Conservation (phyloP, 2,797 vertebrate genomes). For the Takifugu rubripes region DNA sequence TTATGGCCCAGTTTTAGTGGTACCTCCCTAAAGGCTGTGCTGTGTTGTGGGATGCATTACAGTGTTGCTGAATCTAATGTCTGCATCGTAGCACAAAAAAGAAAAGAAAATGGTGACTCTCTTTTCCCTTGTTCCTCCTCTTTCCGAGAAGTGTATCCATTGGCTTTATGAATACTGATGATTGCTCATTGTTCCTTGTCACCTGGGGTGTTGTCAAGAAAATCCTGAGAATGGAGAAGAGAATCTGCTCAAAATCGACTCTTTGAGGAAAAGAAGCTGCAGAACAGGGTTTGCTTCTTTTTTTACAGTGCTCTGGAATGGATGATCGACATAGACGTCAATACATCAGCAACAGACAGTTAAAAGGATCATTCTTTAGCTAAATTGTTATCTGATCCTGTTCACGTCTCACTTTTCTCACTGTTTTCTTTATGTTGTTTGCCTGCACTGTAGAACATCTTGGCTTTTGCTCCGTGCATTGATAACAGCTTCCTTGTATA, state of each 20-base stretch:
- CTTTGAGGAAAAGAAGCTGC: not conserved
- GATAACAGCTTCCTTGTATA: constrained; percentile 25
- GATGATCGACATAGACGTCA: constrained; percentile 2
- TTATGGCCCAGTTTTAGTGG: constrained; percentile 5
- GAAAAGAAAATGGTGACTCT: constrained; percentile 31
- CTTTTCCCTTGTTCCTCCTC: constrained; percentile 24
- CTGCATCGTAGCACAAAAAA: constrained; percentile 27
- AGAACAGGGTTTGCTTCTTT: not conserved
- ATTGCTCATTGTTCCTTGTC: constrained; percentile 6
- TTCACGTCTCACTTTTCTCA: not conserved
- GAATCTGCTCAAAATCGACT: constrained; percentile 1
- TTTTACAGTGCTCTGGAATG: not conserved
- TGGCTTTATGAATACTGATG: constrained; percentile 49
- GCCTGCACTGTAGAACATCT: constrained; percentile 3
- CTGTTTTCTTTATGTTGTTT: constrained; percentile 15
- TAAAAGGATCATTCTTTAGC: constrained; percentile 5
- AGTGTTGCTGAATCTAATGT: constrained; percentile 49
- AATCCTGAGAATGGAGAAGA: not conserved
- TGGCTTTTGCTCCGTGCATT: constrained; percentile 27
- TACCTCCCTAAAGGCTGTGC: constrained; percentile 19
- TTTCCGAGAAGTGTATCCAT: constrained; percentile 18
- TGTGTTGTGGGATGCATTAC: constrained; percentile 29
- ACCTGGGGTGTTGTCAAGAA: constrained; percentile 9
- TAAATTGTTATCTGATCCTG: constrained; percentile 1
- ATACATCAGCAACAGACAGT: constrained; percentile 3